Conservation (phyloP, 2,888 invertebrate species). For the Monoplex corrugatus region DNA sequence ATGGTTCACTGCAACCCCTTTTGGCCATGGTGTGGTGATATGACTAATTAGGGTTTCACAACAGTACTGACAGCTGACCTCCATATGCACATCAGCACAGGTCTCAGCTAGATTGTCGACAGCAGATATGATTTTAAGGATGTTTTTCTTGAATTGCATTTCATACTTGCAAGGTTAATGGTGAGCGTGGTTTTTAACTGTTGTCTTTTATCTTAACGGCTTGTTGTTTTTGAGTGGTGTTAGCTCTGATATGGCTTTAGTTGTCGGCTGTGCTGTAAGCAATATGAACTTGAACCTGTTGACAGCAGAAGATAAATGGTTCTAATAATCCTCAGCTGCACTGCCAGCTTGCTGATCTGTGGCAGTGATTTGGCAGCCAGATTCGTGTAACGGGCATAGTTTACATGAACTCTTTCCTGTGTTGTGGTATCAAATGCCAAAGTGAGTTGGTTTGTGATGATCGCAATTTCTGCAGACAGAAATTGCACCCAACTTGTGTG, state of each 20-base stretch:
- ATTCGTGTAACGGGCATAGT: constrained; percentile 54
- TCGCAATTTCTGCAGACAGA: neutral
- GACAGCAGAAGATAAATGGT: constrained; percentile 50
- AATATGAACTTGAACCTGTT: no score
- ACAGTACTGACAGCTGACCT: constrained; percentile 25
- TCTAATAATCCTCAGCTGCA: constrained; percentile 57
- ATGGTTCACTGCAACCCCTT: constrained; percentile 55
- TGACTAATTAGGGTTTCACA: constrained; percentile 40
- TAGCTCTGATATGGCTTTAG: no score
- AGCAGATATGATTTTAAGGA: no score
- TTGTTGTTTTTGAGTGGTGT: no score
- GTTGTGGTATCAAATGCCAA: constrained; percentile 59
- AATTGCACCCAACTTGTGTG: neutral
- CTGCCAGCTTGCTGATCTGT: constrained; percentile 58
- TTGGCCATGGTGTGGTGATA: constrained; percentile 17
- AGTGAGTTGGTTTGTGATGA: constrained; percentile 46
- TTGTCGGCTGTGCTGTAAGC: no score
- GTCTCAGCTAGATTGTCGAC: constrained; percentile 50
- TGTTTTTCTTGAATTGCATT: no score
- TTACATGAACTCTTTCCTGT: constrained; percentile 57
- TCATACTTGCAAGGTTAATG: no score
- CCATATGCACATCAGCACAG: constrained; percentile 38
- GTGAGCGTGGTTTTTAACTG: no score
- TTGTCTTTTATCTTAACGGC: no score
- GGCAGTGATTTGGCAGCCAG: constrained; percentile 48